phyloP scores from a whole-genome alignment of 1,140 invertebrate species.

The Eufriesea mexicana region DNA sequence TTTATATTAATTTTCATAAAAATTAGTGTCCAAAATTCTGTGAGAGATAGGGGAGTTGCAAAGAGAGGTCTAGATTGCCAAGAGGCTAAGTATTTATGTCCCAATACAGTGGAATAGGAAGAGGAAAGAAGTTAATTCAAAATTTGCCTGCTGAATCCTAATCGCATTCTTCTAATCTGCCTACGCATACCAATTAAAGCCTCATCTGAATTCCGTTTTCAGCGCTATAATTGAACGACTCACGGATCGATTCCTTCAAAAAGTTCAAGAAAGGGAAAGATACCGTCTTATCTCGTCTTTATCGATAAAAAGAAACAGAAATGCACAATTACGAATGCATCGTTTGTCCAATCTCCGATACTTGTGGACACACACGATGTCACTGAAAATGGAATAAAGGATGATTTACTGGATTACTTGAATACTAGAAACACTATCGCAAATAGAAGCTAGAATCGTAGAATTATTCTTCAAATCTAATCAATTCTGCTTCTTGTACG shows the following conservation, averaged over 20 bases:
- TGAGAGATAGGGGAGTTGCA: too few relatives aligned
- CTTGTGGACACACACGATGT: neutral
- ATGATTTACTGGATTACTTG: neutral
- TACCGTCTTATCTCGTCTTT: neutral
- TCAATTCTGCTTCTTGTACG: too few relatives aligned
- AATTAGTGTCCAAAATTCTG: too few relatives aligned
- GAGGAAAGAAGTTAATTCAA: neutral
- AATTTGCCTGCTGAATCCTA: neutral
- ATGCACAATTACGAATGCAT: neutral
- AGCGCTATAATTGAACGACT: neutral
- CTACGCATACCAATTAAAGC: neutral
- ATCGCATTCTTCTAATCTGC: neutral
- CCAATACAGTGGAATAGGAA: neutral
- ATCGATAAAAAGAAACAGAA: neutral
- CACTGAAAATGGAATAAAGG: neutral
- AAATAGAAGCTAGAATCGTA: neutral
- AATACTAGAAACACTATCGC: neutral
- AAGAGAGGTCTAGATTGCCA: too few relatives aligned
- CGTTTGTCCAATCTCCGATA: neutral
- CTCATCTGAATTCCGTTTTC: neutral
- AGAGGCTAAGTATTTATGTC: neutral
- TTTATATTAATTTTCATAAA: too few relatives aligned
- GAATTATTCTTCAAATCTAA: too few relatives aligned
- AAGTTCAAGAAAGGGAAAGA: neutral
- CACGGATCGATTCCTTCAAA: neutral